These are phyloP conservation scores for Tricholauxania praeusta DNA, from an alignment of 2,888 invertebrate species.

Conservation along the genomic window DNA sequence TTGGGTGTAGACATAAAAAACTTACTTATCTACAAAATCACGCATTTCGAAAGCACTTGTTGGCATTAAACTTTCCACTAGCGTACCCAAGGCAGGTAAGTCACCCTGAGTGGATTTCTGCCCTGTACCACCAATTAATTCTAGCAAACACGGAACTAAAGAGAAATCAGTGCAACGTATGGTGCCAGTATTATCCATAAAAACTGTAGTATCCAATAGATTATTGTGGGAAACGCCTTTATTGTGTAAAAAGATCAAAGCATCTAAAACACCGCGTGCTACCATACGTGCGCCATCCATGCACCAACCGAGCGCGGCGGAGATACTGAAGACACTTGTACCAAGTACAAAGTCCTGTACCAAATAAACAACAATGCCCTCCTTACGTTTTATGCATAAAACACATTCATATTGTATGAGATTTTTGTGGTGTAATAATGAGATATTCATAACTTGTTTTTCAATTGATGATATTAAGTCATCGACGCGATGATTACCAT, in stretches of 20 bases:
- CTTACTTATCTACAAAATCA: conserved; percentile 67
- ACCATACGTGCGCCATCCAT: conserved; percentile 70
- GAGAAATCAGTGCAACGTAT: conserved; percentile 66
- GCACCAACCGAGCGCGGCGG: conserved; percentile 65
- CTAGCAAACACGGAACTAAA: conserved; percentile 62
- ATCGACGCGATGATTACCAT: conserved; percentile 64
- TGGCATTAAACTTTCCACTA: conserved; percentile 64
- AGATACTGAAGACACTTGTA: conserved; percentile 64
- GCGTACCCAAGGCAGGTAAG: conserved; percentile 64
- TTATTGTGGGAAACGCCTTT: conserved; percentile 87
- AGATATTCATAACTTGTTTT: conserved; percentile 80
- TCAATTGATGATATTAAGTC: conserved; percentile 72
- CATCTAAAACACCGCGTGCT: conserved; percentile 79
- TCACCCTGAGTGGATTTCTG: conserved; percentile 62
- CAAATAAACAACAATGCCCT: conserved; percentile 75
- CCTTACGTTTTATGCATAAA: conserved; percentile 73
- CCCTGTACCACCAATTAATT: conserved; percentile 60
- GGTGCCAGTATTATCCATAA: conserved; percentile 76
- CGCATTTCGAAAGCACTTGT: conserved; percentile 65
- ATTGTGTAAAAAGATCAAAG: conserved; percentile 82
- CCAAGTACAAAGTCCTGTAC: conserved; percentile 76
- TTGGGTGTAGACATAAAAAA: background rate
- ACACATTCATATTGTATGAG: conserved; percentile 83
- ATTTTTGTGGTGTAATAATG: conserved; percentile 78
- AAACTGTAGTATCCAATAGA: conserved; percentile 80